A percentile compares a stretch with the other conserved stretches of the same genome.
phyloP scores from a whole-genome alignment of 2,113 vertebrate genomes.

The Eidolon helvum region DNA sequence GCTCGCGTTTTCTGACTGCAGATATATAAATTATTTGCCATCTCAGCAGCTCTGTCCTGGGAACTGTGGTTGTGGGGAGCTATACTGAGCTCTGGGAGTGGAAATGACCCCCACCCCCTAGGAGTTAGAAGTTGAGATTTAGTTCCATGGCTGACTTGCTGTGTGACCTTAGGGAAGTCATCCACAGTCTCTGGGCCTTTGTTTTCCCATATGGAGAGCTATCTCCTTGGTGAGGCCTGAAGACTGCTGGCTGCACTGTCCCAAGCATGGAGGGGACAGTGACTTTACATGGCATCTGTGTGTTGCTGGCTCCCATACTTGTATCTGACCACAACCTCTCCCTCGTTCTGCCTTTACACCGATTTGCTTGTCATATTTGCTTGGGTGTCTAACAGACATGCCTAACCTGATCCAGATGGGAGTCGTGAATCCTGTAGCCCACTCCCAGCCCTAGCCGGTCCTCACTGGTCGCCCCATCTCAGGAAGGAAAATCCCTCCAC shows the following conservation, averaged over 20 bases:
- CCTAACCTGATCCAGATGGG: not conserved
- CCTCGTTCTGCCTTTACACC: rapidly evolving
- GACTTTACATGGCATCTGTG: not conserved
- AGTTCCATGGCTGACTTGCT: not conserved
- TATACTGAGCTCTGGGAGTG: not conserved
- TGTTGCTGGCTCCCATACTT: too few relatives aligned
- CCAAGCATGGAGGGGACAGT: not conserved
- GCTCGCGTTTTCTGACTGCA: conserved; percentile 14
- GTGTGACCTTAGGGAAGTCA: not conserved
- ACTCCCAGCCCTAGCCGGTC: rapidly evolving
- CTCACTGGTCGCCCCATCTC: not conserved
- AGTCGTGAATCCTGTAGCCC: not conserved
- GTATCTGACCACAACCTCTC: too few relatives aligned
- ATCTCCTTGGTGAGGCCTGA: not conserved
- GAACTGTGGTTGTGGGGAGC: not conserved
- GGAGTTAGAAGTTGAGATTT: not conserved
- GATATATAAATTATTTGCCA: conserved; percentile 33
- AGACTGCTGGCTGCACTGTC: not conserved
- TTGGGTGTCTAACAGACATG: not conserved
- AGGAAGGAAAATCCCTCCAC: not conserved
- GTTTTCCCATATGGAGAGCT: not conserved
- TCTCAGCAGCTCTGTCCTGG: not conserved
- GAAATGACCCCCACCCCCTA: rapidly evolving
- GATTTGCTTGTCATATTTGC: not conserved
- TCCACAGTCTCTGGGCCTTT: not conserved